Evolutionary conservation across 2,888 invertebrate species (phyloP).

Genomic region (Aleiodes leptofemur): DNA sequence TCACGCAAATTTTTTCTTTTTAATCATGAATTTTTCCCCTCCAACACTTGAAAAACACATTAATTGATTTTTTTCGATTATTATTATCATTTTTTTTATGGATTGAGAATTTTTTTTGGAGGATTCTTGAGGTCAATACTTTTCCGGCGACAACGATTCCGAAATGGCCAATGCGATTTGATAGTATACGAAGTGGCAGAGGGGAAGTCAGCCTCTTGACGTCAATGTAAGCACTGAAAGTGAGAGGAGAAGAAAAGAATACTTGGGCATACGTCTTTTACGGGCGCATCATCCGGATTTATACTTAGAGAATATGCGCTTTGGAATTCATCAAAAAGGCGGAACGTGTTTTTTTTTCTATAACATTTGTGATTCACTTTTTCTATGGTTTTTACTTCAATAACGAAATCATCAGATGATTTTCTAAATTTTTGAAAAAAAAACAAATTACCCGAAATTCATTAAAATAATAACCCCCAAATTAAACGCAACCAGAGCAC

Average conservation of each 20-base stretch:
- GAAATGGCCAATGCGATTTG: constrained; percentile 42
- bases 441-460: no score
- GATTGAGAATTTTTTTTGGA: not conserved
- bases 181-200: constrained; percentile 14
- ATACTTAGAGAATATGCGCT: constrained; percentile 68
- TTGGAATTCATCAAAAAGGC: no score
- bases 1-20: no score
- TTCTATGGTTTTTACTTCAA: no score
- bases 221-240: constrained; percentile 28
- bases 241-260: not conserved
- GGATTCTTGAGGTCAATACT: not conserved
- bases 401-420: no score
- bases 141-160: constrained; percentile 2
- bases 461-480: no score
- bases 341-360: no score
- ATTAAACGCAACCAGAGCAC: no score
- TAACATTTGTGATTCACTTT: no score
- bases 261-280: constrained; percentile 65
- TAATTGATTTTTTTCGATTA: not conserved
- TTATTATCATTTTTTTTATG: not conserved
- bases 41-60: no score
- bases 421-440: no score
- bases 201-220: not conserved
- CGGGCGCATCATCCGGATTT: constrained; percentile 73
- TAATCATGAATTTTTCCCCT: no score